These are phyloP conservation scores for Protonemura montana DNA, from an alignment of 2,888 invertebrate genomes.

Conservation along the genomic window DNA sequence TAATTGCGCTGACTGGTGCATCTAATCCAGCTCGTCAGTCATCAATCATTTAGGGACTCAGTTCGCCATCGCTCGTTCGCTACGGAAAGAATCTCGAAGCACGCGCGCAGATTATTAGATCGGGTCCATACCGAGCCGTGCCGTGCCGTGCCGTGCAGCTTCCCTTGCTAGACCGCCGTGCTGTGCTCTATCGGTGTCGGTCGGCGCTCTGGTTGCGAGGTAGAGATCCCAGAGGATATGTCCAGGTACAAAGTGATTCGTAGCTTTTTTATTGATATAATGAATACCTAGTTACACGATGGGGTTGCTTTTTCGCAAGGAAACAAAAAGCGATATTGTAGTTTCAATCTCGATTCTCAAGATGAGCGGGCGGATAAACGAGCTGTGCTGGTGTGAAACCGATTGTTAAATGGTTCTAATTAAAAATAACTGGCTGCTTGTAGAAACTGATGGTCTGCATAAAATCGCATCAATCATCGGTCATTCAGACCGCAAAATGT, in stretches of 20 bases:
- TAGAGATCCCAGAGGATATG: conserved; percentile 16
- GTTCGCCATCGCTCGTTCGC: not conserved
- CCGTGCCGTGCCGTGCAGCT: not conserved
- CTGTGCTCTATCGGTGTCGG: not conserved
- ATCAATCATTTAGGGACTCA: conserved; percentile 40
- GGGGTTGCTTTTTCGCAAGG: conserved; percentile 32
- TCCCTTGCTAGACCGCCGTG: not conserved
- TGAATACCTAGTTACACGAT: conserved; percentile 5
- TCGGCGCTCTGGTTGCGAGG: not conserved
- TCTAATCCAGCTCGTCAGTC: conserved; percentile 42
- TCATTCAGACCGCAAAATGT: conserved; percentile 12
- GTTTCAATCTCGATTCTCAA: not conserved
- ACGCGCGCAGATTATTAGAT: conserved; percentile 22
- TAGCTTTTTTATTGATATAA: conserved; percentile 19
- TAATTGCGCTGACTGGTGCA: conserved; percentile 45
- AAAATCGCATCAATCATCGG: conserved; percentile 12
- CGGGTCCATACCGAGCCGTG: not conserved
- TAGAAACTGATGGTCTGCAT: conserved; percentile 12
- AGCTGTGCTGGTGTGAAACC: not conserved
- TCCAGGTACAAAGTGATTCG: conserved; percentile 37
- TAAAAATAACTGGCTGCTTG: not conserved
- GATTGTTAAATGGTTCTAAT: not conserved
- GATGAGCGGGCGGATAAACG: not conserved
- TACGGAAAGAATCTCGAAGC: not conserved
- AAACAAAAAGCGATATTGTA: not conserved